Percentiles rank a stretch among this genome's conserved stretches.
Conservation (phyloP, 2,113 vertebrate species). For the Tiliqua scincoides region DNA sequence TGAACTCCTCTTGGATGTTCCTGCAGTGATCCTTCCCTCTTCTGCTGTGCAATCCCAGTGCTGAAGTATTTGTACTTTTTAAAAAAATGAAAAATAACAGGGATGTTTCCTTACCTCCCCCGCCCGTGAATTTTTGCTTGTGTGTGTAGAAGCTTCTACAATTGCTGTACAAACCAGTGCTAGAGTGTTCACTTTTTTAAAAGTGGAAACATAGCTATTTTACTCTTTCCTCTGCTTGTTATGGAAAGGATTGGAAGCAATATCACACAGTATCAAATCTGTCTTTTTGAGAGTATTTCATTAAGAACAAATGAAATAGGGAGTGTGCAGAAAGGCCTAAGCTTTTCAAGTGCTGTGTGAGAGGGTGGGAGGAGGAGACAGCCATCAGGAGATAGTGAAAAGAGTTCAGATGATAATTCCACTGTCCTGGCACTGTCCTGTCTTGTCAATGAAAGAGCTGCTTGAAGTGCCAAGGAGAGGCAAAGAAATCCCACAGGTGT, state of each 20-base stretch:
- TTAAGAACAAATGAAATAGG: not conserved
- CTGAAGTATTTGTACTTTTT: not conserved
- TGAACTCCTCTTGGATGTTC: not conserved
- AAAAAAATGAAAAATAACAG: not conserved
- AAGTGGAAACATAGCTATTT: not conserved
- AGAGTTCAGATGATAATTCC: conserved; percentile 82
- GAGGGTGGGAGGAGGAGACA: conserved; percentile 87
- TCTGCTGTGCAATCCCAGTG: not conserved
- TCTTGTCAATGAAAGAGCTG: not conserved
- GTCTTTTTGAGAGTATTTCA: not conserved
- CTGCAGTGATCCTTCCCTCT: not conserved
- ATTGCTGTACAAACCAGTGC: not conserved
- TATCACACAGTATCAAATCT: not conserved
- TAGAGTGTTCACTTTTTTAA: not conserved
- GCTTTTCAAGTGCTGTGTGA: not conserved
- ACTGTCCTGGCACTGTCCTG: conserved; percentile 9
- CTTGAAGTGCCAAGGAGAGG: not conserved
- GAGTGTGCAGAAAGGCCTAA: not conserved
- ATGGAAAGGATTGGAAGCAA: not conserved
- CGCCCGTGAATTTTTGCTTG: not conserved
- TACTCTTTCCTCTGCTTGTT: not conserved
- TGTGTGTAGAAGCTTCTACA: not conserved
- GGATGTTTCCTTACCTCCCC: not conserved
- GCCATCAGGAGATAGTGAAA: conserved; percentile 82
- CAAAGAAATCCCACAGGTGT: rapidly evolving